phyloP scores from a whole-genome alignment of 2,797 vertebrate species.

The Botia almorhae region DNA sequence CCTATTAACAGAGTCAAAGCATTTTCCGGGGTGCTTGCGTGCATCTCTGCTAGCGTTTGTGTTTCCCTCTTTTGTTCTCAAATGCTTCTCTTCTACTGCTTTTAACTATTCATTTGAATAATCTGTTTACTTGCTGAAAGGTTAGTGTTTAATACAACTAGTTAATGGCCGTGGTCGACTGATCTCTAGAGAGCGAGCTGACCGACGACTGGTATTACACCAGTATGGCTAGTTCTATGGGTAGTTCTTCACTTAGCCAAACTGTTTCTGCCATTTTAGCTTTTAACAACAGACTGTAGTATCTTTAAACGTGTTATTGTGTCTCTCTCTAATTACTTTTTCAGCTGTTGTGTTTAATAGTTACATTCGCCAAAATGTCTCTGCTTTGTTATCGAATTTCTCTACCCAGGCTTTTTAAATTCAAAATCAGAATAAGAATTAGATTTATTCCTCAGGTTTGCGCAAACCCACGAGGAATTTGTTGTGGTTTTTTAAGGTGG shows the following conservation, averaged over 20 bases:
- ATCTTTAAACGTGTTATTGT: not conserved
- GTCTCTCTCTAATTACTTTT: not conserved
- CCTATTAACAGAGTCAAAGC: conserved; percentile 28
- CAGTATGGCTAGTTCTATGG: not conserved
- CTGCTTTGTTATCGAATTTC: no score
- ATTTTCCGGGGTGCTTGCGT: not conserved
- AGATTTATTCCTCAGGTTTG: no score
- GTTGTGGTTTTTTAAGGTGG: no score
- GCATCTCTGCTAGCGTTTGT: not conserved
- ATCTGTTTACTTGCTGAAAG: conserved; percentile 45
- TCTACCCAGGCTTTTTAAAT: no score
- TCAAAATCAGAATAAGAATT: no score
- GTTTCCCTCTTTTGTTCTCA: conserved; percentile 3
- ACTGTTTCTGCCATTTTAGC: not conserved
- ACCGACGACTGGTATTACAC: not conserved
- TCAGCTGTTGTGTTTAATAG: no score
- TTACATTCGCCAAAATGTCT: no score
- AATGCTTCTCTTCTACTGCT: not conserved
- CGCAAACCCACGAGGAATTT: no score
- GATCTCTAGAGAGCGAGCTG: conserved; percentile 8
- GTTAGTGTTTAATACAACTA: conserved; percentile 27
- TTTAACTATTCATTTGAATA: conserved; percentile 18
- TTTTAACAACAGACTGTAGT: not conserved
- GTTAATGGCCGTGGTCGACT: not conserved
- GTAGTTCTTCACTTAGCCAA: not conserved